phyloP scores from a whole-genome alignment of 2,888 invertebrate species.

The Drosophila niveifrons region DNA sequence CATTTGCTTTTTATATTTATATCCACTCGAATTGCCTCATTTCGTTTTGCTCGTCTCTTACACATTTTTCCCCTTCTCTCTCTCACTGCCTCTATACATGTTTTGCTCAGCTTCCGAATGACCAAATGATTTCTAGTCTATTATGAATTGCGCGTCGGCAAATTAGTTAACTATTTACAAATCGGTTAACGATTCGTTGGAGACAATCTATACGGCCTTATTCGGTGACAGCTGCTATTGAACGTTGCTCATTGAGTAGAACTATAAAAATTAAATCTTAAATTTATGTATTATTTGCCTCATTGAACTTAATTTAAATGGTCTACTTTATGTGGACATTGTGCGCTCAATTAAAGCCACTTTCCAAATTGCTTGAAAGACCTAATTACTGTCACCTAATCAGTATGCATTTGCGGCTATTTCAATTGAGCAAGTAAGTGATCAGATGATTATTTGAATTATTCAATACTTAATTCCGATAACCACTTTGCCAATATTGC shows the following conservation, averaged over 20 bases:
- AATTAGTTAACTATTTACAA: constrained; percentile 24
- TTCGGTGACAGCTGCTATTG: neutral
- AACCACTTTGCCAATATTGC: neutral
- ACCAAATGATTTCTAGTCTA: neutral
- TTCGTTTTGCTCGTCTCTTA: constrained; percentile 8
- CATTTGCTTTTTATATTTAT: constrained; percentile 23
- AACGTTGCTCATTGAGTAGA: constrained; percentile 8
- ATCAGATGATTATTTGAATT: neutral
- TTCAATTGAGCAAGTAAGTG: neutral
- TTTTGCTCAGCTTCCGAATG: constrained; percentile 13
- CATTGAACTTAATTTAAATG: constrained; percentile 22
- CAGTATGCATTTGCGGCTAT: neutral
- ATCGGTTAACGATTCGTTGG: constrained; percentile 16
- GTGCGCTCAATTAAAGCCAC: constrained; percentile 14
- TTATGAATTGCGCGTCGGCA: neutral
- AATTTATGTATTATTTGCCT: constrained; percentile 18
- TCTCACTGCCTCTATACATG: neutral
- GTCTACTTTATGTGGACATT: neutral
- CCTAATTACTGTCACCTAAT: constrained; percentile 6
- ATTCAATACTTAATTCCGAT: neutral
- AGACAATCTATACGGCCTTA: constrained; percentile 3
- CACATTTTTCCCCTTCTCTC: neutral
- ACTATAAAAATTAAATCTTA: constrained; percentile 19
- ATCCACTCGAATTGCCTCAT: constrained; percentile 1
- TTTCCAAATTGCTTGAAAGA: constrained; percentile 15